Evolutionary conservation across 2,113 vertebrate genomes (phyloP), one percentile per base, ranked within the genome.

Genomic region (Halcyon malimbica): DNA sequence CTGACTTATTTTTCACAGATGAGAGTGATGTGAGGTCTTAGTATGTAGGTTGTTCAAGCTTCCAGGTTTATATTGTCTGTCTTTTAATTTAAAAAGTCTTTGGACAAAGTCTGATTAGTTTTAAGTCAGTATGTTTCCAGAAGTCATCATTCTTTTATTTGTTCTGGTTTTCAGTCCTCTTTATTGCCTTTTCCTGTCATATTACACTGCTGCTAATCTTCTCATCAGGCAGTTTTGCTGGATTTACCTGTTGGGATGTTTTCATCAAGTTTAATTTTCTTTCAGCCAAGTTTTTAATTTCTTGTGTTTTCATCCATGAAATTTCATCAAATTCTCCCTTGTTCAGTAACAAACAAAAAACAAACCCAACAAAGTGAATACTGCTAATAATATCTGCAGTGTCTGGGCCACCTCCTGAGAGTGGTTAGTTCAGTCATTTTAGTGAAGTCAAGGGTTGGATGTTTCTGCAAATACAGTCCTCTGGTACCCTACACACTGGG

Each of bases 111-210:
- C 42, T 71, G 80, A 94, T 94, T 87, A 48, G 51, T 87, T 91
- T 87, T 64, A 75, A 70, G 77, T 89, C 60, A 82, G 53, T 93
- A 5, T 75, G 69, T 93, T 92, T 92, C 73, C 82, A 89, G 75
- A 91, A 96, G 83, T 51, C 74, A 35, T 89, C 77, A 87, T 78
- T 96, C 69, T 82, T 96, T 75, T 68, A 64, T 87, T 94, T 87
- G 57, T 84, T 91, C 65, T 82, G 28, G 23, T 91, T 95, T 80
- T 65, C 84, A 91, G 42, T 75, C 35, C 26, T 84, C 57, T 84
- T 93, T 96, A 94, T 96, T 96, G 69, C 87, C 82, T 92, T 95
- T 95, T 79, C 42, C 53, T 84, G 92, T 95, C 48, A 42, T 91
- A 75, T 89, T 79, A 64, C 4, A 4, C 56, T 79, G 56, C 57